Percentiles rank a stretch among this genome's conserved stretches.
Conservation (phyloP, 2,797 vertebrate species). For the Squalus acanthias region DNA sequence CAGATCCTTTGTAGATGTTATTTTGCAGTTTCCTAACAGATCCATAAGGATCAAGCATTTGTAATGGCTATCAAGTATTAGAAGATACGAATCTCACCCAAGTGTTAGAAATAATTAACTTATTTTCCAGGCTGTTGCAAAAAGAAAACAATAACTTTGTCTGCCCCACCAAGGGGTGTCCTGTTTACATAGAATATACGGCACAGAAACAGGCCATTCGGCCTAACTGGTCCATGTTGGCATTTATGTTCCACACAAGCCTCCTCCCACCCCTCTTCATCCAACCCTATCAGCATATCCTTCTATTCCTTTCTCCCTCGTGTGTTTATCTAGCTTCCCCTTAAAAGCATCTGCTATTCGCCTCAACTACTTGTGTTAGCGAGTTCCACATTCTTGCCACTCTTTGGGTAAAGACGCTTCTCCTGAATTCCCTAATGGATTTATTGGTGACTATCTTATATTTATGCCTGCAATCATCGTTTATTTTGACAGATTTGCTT, state of each 20-base stretch:
- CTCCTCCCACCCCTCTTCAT: not conserved
- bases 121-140: too few relatives aligned
- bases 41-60: too few relatives aligned
- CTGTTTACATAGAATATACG: too few relatives aligned
- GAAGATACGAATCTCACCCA: too few relatives aligned
- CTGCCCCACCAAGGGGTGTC: too few relatives aligned
- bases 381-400: too few relatives aligned
- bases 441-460: not conserved
- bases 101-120: too few relatives aligned
- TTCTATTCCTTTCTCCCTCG: not conserved
- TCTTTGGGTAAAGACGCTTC: not conserved
- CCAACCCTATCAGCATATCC: not conserved
- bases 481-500: not conserved
- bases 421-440: not conserved
- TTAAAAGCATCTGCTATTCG: not conserved
- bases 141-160: too few relatives aligned
- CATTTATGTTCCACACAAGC: not conserved
- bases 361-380: not conserved
- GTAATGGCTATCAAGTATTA: too few relatives aligned
- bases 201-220: not conserved
- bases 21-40: too few relatives aligned
- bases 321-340: not conserved
- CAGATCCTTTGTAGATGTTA: too few relatives aligned
- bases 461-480: not conserved
- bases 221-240: not conserved